Evolutionary conservation across 1,140 invertebrate species (phyloP), one percentile per base, ranked within the genome.

Genomic region (Dreissena rostriformis): DNA sequence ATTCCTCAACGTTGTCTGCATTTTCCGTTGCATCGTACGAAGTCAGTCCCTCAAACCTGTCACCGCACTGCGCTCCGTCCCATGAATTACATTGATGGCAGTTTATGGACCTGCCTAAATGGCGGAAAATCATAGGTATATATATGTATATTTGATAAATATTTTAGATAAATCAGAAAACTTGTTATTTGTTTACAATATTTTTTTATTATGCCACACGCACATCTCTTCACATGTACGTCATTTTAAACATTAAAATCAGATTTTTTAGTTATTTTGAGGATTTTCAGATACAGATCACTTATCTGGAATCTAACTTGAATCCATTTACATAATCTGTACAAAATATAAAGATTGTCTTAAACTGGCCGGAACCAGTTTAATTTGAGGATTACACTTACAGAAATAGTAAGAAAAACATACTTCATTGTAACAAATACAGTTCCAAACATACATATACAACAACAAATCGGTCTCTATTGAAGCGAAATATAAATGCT

Each of bases 81-180:
- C 85, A 65, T 17, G 84, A 84, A n/a, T 72, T 70, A 78, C 88
- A 88, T 52, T 87, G 84, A 55, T 88, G 84, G 75, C 88, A 88
- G 53, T 85, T 65, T 55, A 88, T 72, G 49, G 82, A 68, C 2
- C 7, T 15, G 4, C 73, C 86, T 87, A 28, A 0, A 66, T 28
- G 63, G 39, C 15, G 39, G 29, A 15, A 67, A 22, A 28, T 14
- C 22, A 67, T 28, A 63, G 2, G 19, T 63, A 63, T 5, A 63
- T 19, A 19, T 63, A 2, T 2, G 24, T 4, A 63, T n/a, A 5
- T 11, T n/a, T n/a, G 24, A 63, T 19, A 19, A 19, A 63, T 4
- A n/a, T 63, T 2, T 63, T n/a, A n/a, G n/a, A n/a, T n/a, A n/a
- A n/a, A n/a, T n/a, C n/a, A n/a, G n/a, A n/a, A n/a, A n/a, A n/a